Evolutionary conservation across 2,113 vertebrate species (phyloP), one percentile per base, ranked within the genome.

Genomic region (Gallinago undulata): DNA sequence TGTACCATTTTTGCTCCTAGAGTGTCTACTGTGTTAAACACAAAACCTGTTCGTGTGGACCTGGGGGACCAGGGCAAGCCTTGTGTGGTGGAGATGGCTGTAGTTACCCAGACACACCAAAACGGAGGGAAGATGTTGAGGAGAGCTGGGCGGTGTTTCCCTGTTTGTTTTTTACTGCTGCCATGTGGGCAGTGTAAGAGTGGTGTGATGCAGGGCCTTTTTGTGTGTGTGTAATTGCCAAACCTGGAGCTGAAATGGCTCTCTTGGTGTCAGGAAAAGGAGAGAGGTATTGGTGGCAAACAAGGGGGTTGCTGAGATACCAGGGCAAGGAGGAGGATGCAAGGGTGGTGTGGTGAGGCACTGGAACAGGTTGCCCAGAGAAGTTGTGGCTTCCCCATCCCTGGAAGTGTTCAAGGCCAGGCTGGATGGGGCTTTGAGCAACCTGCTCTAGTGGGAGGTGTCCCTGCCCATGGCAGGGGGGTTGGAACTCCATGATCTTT

Each of bases 191-290:
- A 57, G 45, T 56, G 76, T 76, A 70, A 8, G 69, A 30, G 48
- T 48, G 2, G n/a, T 3, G 39, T 3, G 21, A 1, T 12, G 55
- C 2, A 27, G 45, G 57, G 53, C 35, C 51, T 19, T 47, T 47
- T 47, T 47, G 19, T 19, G 57, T 94, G 41, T 83, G 89, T 74
- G 39, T 51, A 41, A 50, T 68, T 73, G 85, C 73, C 64, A 75
- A 68, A 77, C 66, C 88, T 17, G 33, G 75, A 83, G 88, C 84
- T 87, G 82, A 93, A 90, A 90, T 21, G 93, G 84, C 86, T 95
- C 74, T 37, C 21, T 6, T 6, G 60, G 94, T 45, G 83, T 5
- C 41, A 14, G 78, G 77, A 7, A 2, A 5, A 39, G 53, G 18
- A 23, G 13, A 39, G 56, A 57, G 56, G 94, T 48, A 82, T 5